Evolutionary conservation across 2,888 invertebrate genomes (phyloP), one percentile per base, ranked within the genome.

Genomic region (Pelosia muscerda): DNA sequence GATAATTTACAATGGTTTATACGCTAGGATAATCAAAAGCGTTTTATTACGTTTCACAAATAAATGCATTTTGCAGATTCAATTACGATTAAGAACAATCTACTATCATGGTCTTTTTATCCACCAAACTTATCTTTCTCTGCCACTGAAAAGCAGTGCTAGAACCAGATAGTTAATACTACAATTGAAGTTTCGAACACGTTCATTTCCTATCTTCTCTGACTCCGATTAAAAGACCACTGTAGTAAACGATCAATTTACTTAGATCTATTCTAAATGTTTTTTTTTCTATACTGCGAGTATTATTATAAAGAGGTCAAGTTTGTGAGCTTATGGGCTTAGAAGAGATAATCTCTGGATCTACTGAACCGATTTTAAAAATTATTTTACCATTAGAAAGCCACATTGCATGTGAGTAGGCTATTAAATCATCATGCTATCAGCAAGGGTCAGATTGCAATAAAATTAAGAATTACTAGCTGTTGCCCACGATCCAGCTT

Each of bases 251-350:
- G 74, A 79, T 75, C 67, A 75, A 74, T 75, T 79, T 81, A 79
- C 81, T 85, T 81, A 81, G 72, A 75, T 80, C 77, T 77, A 71
- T 72, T 75, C 78, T 74, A 72, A 75, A 65, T n/a, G n/a, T n/a
- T n/a, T n/a, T n/a, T n/a, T n/a, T n/a, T n/a, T n/a, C n/a, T n/a
- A n/a, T n/a, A n/a, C n/a, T n/a, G n/a, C n/a, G n/a, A n/a, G n/a
- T n/a, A n/a, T n/a, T n/a, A n/a, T n/a, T n/a, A n/a, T n/a, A n/a
- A n/a, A n/a, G n/a, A n/a, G n/a, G n/a, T n/a, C n/a, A n/a, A n/a
- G n/a, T n/a, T n/a, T n/a, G n/a, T n/a, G n/a, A n/a, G n/a, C n/a
- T n/a, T n/a, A n/a, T n/a, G n/a, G n/a, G n/a, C n/a, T n/a, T n/a
- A n/a, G n/a, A n/a, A n/a, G n/a, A n/a, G n/a, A n/a, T n/a, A n/a